These are phyloP conservation scores for Rugalucina vietnamica DNA, from an alignment of 2,888 invertebrate species.

Conservation along the genomic window DNA sequence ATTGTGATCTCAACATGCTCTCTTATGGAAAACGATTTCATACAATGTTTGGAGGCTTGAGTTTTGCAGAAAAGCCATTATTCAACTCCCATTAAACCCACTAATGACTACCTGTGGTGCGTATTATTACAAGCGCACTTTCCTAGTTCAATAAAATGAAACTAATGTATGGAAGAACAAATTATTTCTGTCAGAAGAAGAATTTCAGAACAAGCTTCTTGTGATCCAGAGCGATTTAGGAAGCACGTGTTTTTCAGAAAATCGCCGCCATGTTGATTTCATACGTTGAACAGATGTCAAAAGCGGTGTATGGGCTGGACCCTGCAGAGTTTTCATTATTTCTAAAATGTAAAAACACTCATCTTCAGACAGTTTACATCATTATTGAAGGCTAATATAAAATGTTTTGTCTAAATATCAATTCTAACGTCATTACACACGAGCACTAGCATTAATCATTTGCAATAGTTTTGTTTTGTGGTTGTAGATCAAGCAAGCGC, in stretches of 20 bases:
- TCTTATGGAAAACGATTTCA: background rate
- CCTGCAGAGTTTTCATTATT: conserved; percentile 1
- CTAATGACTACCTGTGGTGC: conserved; percentile 21
- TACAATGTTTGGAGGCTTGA: background rate
- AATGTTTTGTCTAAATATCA: conserved; percentile 3
- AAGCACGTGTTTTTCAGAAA: conserved; percentile 55
- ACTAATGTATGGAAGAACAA: conserved; percentile 65
- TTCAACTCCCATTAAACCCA: conserved; percentile 16
- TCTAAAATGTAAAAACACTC: conserved; percentile 5
- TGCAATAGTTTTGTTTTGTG: background rate
- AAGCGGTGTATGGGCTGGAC: conserved; percentile 6
- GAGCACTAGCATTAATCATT: background rate
- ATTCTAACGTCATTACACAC: background rate
- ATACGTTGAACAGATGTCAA: background rate
- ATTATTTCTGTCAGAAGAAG: conserved; percentile 60
- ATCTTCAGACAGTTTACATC: conserved; percentile 6
- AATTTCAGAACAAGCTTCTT: conserved; percentile 59
- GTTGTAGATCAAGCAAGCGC: no score
- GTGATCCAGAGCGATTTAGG: conserved; percentile 57
- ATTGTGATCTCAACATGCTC: background rate
- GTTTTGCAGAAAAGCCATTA: conserved; percentile 14
- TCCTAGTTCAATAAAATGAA: conserved; percentile 63
- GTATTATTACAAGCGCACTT: conserved; percentile 62
- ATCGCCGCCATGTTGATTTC: conserved; percentile 60
- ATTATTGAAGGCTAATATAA: background rate